Evolutionary conservation across 2,797 vertebrate genomes (phyloP).

Genomic region (Masticophis lateralis): DNA sequence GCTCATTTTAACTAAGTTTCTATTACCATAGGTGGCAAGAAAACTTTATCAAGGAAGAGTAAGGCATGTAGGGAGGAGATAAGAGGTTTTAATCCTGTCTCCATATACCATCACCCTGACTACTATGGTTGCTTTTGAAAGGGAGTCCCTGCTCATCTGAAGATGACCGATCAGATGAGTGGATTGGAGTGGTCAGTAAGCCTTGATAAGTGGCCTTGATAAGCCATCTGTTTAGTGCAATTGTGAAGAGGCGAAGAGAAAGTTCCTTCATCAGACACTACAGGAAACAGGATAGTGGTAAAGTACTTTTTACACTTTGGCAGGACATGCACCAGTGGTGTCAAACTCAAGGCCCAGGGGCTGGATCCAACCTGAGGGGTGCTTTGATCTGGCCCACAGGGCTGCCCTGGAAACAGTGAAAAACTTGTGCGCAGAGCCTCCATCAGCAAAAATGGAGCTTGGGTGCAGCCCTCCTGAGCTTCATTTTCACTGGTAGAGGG

Average conservation of each 20-base stretch:
- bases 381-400: no score
- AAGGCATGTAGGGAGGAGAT: background rate
- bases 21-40: background rate
- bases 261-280: background rate
- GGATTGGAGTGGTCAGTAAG: background rate
- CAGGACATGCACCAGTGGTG: background rate
- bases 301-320: background rate
- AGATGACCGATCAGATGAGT: background rate
- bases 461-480: no score
- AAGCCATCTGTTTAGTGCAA: background rate
- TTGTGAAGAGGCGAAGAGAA: background rate
- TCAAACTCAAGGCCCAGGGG: no score
- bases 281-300: background rate
- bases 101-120: background rate
- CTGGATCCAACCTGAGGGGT: fast-evolving
- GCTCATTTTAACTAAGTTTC: background rate
- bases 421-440: no score
- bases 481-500: no score
- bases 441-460: no score
- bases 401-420: no score
- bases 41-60: background rate
- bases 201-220: background rate
- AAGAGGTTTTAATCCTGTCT: background rate
- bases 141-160: background rate
- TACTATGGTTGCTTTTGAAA: background rate